A percentile compares a stretch with the other conserved stretches of the same genome.
phyloP scores from a whole-genome alignment of 2,113 vertebrate species.

The Stictonetta naevosa region DNA sequence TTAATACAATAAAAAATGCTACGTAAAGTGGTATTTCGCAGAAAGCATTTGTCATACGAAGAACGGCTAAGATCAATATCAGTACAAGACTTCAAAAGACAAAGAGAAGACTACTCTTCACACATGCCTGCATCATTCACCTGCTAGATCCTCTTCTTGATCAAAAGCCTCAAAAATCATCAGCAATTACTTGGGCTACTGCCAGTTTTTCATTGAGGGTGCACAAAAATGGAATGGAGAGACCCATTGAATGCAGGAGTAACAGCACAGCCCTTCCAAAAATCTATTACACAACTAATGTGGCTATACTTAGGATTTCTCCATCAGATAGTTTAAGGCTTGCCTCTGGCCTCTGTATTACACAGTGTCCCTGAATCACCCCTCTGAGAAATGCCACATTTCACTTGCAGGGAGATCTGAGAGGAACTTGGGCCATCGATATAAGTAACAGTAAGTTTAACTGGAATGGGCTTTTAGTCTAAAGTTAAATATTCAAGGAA shows the following conservation, averaged over 20 bases:
- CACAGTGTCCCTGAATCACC: not conserved
- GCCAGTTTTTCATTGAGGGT: not conserved
- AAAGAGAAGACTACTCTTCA: not conserved
- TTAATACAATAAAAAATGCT: not conserved
- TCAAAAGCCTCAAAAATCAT: not conserved
- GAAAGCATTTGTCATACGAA: not conserved
- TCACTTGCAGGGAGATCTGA: not conserved
- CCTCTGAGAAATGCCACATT: not conserved
- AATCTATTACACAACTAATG: not conserved
- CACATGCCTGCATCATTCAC: not conserved
- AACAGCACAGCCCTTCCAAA: not conserved
- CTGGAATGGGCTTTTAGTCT: not conserved
- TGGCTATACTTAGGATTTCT: not conserved
- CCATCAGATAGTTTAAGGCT: not conserved
- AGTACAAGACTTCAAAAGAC: not conserved
- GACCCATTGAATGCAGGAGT: accelerated
- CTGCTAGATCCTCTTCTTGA: not conserved
- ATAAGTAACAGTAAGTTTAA: not conserved
- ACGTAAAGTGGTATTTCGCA: not conserved
- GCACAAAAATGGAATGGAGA: not conserved
- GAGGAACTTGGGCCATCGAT: not conserved
- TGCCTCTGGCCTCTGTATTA: not conserved
- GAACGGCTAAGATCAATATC: not conserved
- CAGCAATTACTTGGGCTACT: not conserved
- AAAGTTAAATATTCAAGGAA: not conserved